Percentiles rank a stretch among this genome's conserved stretches.
These are phyloP conservation scores for Lacerta bilineata DNA, from an alignment of 2,797 vertebrate genomes.

Conservation along the genomic window DNA sequence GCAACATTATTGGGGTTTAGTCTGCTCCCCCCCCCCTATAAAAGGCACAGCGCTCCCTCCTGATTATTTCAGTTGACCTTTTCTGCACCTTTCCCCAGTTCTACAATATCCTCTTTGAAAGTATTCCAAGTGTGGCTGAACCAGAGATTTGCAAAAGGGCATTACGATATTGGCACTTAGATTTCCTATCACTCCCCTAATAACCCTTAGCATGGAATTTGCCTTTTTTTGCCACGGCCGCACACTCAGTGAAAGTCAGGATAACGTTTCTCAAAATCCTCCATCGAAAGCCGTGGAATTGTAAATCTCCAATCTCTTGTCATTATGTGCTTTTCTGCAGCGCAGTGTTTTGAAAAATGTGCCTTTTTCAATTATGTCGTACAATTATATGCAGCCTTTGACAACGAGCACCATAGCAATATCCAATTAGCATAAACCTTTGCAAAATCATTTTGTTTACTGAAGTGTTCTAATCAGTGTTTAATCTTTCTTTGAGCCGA, in stretches of 20 bases:
- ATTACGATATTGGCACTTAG: not conserved
- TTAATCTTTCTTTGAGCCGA: constrained; percentile 15
- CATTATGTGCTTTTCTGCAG: not conserved
- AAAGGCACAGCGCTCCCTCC: no score
- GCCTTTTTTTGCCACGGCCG: not conserved
- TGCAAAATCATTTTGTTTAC: constrained; percentile 32
- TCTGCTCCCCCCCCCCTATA: no score
- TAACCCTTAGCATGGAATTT: not conserved
- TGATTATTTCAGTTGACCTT: no score
- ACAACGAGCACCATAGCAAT: not conserved
- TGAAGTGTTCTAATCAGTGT: constrained; percentile 28
- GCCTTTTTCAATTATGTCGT: not conserved
- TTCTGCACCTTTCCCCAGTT: no score
- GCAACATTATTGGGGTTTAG: no score
- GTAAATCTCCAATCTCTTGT: not conserved
- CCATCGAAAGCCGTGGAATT: not conserved
- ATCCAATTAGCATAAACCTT: constrained; percentile 21
- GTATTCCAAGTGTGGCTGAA: not conserved
- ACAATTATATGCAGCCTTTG: not conserved
- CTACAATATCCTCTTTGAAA: no score
- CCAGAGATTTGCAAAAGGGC: not conserved
- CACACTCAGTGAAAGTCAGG: no score
- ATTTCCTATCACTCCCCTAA: not conserved
- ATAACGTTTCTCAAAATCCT: not conserved
- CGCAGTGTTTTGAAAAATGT: not conserved